phyloP scores from a whole-genome alignment of 1,140 invertebrate genomes.

The Hesperophylax magnus region DNA sequence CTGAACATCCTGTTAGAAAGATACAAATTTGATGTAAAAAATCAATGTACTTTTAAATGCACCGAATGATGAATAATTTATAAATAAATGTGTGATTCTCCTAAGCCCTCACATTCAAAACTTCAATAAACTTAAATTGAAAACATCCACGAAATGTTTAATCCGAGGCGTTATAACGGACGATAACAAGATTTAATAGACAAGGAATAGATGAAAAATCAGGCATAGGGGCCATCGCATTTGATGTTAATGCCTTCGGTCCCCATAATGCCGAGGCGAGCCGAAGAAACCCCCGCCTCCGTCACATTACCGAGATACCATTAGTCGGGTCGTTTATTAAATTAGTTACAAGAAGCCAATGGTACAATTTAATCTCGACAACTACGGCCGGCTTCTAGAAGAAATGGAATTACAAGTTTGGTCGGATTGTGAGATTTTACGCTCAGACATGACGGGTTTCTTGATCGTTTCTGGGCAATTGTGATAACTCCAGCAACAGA shows the following conservation, averaged over 20 bases:
- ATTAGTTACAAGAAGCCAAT: conserved; percentile 29
- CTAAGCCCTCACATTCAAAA: neutral
- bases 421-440: conserved; percentile 16
- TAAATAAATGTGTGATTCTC: neutral
- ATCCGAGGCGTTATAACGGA: neutral
- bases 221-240: conserved; percentile 8
- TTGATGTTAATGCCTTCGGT: neutral
- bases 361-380: conserved; percentile 26
- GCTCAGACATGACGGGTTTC: neutral
- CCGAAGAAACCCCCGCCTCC: neutral
- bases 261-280: neutral
- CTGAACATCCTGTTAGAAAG: too few relatives aligned
- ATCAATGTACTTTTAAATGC: too few relatives aligned
- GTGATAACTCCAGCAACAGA: too few relatives aligned
- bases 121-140: neutral
- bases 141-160: conserved; percentile 1
- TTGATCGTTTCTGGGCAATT: neutral
- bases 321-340: conserved; percentile 16
- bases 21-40: too few relatives aligned
- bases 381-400: neutral
- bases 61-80: too few relatives aligned
- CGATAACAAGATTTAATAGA: neutral
- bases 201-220: conserved; percentile 1
- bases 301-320: conserved; percentile 15
- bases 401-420: conserved; percentile 18